Percentiles rank a stretch among this genome's conserved stretches.
Conservation (phyloP, 2,888 invertebrate genomes). For the Parapristionchus giblindavisi region DNA sequence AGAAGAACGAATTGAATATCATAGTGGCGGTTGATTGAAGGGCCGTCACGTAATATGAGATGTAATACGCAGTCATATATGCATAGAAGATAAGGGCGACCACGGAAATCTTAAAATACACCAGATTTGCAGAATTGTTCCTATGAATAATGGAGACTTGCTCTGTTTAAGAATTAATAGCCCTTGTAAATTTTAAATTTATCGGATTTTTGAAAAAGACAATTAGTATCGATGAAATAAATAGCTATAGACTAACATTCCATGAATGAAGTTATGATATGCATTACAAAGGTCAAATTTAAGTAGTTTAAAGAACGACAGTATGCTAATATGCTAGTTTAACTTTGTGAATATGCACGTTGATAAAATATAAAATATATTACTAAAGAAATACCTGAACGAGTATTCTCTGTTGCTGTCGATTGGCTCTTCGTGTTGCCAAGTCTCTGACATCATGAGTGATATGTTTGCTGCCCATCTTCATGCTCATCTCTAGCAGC, state of each 20-base stretch:
- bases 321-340: background rate
- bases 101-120: slow-evolving; percentile 61
- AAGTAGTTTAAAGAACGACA: too few relatives aligned
- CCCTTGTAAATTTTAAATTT: too few relatives aligned
- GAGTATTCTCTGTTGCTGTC: slow-evolving; percentile 67
- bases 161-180: too few relatives aligned
- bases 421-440: slow-evolving; percentile 61
- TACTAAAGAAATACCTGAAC: slow-evolving; percentile 55
- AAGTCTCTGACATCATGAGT: slow-evolving; percentile 60
- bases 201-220: too few relatives aligned
- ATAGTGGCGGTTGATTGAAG: slow-evolving; percentile 57
- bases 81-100: slow-evolving; percentile 68
- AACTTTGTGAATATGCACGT: background rate
- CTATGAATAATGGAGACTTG: background rate
- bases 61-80: slow-evolving; percentile 68
- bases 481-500: slow-evolving; percentile 68
- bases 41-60: slow-evolving; percentile 61
- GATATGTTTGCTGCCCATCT: slow-evolving; percentile 64
- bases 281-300: too few relatives aligned
- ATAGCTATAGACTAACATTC: too few relatives aligned
- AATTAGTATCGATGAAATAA: too few relatives aligned
- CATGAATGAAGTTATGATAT: too few relatives aligned
- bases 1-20: slow-evolving; percentile 68
- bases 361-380: too few relatives aligned
- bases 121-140: background rate